Percentiles rank a stretch among this genome's conserved stretches.
Evolutionary conservation across 2,888 invertebrate genomes (phyloP).

Genomic region (Tineola bisselliella): DNA sequence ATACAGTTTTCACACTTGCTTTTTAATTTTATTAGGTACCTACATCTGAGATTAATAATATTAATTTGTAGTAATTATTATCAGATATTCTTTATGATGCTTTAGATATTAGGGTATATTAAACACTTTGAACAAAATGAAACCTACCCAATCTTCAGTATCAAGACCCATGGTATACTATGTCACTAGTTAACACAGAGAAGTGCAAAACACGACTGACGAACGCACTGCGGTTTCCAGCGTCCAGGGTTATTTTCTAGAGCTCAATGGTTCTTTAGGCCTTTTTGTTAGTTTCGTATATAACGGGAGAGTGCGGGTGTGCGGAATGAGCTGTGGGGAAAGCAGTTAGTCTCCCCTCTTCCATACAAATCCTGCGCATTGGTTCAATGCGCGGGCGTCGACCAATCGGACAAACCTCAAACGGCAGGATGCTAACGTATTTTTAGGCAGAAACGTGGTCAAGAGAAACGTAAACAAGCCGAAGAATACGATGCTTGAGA

Average conservation of each 20-base stretch:
- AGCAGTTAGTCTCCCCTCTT: slow-evolving; percentile 24
- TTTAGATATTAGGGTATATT: not conserved
- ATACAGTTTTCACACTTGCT: too few relatives aligned
- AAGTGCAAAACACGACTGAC: slow-evolving; percentile 68
- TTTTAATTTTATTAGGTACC: too few relatives aligned
- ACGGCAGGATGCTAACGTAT: slow-evolving; percentile 65
- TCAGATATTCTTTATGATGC: not conserved
- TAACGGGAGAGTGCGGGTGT: not conserved
- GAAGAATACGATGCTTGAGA: slow-evolving; percentile 31
- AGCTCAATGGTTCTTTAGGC: slow-evolving; percentile 43
- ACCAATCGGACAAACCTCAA: slow-evolving; percentile 60
- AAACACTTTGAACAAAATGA: not conserved
- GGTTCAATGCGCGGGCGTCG: slow-evolving; percentile 37
- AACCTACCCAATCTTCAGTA: slow-evolving; percentile 64
- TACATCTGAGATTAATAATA: too few relatives aligned
- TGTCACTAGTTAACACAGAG: slow-evolving; percentile 65
- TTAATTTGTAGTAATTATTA: not conserved
- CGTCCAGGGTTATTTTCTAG: slow-evolving; percentile 66
- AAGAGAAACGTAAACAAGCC: slow-evolving; percentile 63
- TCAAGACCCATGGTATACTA: slow-evolving; percentile 59
- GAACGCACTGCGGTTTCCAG: slow-evolving; percentile 49
- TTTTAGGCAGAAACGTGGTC: slow-evolving; percentile 63
- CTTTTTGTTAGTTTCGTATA: slow-evolving; percentile 35
- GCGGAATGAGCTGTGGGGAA: not conserved
- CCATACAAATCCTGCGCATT: slow-evolving; percentile 33